These are phyloP conservation scores for Sinhomidia bicolor DNA, from an alignment of 2,888 invertebrate genomes.

Conservation along the genomic window DNA sequence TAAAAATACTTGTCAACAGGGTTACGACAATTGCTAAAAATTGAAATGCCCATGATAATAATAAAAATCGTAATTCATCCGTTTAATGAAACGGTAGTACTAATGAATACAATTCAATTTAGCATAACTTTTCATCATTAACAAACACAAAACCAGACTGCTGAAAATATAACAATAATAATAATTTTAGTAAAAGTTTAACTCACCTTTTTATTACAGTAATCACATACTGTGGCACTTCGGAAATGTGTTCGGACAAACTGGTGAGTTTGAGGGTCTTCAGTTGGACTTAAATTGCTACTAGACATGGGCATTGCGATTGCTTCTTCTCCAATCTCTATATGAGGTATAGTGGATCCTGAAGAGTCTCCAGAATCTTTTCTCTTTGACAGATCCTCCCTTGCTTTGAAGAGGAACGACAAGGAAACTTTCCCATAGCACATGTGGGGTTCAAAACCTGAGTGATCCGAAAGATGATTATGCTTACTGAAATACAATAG, in stretches of 20 bases:
- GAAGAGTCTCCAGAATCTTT: slow-evolving; percentile 77
- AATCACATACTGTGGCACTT: slow-evolving; percentile 94
- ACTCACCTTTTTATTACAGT: slow-evolving; percentile 92
- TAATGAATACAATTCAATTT: too few species aligned
- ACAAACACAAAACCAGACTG: too few species aligned
- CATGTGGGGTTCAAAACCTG: slow-evolving; percentile 94
- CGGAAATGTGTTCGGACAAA: slow-evolving; percentile 95
- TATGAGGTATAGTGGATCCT: slow-evolving; percentile 57
- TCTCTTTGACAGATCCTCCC: slow-evolving; percentile 72
- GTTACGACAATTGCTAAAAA: too few species aligned
- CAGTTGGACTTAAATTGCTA: slow-evolving; percentile 82
- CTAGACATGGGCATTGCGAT: slow-evolving; percentile 45
- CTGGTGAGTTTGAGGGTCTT: slow-evolving; percentile 83
- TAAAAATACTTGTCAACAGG: too few species aligned
- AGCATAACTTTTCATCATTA: too few species aligned
- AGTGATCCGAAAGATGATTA: slow-evolving; percentile 84
- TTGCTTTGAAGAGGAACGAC: slow-evolving; percentile 86
- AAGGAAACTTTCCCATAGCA: slow-evolving; percentile 96
- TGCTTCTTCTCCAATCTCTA: slow-evolving; percentile 74
- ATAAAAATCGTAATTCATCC: too few species aligned
- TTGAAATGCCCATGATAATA: too few species aligned
- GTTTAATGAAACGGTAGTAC: too few species aligned
- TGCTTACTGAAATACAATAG: slow-evolving; percentile 84
- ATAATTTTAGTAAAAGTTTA: too few species aligned
- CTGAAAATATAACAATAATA: too few species aligned